Evolutionary conservation across 2,797 vertebrate genomes (phyloP).

Genomic region (Sitta carolinensis): DNA sequence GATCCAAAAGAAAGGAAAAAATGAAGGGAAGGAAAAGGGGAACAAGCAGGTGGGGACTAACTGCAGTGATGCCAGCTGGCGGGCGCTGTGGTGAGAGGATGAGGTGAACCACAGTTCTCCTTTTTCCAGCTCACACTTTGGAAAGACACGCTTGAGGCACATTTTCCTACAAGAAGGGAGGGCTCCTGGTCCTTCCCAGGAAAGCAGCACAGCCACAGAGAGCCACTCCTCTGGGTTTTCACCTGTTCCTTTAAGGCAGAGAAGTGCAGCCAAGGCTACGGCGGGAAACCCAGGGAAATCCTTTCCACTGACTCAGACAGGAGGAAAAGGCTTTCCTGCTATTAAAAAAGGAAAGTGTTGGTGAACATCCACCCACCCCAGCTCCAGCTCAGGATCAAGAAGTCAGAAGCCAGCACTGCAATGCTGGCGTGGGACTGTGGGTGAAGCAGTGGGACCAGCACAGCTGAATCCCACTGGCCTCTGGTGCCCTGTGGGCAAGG

Average conservation of each 20-base stretch:
- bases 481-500: rapidly evolving
- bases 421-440: rapidly evolving
- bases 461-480: neutral
- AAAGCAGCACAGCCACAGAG: neutral
- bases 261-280: neutral
- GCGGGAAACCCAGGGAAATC: neutral
- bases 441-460: neutral
- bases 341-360: neutral
- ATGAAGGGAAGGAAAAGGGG: neutral
- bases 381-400: neutral
- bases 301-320: neutral
- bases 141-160: rapidly evolving
- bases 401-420: neutral
- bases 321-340: constrained; percentile 12
- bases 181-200: neutral
- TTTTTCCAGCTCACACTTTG: neutral
- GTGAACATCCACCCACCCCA: neutral
- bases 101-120: neutral
- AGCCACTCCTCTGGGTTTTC: neutral
- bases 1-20: neutral
- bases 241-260: neutral
- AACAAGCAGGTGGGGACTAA: neutral
- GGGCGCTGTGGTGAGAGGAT: rapidly evolving
- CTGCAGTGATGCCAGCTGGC: neutral
- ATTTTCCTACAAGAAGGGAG: neutral